Conservation (phyloP, 2,888 invertebrate genomes). For the Mimumesa dahlbomi region DNA sequence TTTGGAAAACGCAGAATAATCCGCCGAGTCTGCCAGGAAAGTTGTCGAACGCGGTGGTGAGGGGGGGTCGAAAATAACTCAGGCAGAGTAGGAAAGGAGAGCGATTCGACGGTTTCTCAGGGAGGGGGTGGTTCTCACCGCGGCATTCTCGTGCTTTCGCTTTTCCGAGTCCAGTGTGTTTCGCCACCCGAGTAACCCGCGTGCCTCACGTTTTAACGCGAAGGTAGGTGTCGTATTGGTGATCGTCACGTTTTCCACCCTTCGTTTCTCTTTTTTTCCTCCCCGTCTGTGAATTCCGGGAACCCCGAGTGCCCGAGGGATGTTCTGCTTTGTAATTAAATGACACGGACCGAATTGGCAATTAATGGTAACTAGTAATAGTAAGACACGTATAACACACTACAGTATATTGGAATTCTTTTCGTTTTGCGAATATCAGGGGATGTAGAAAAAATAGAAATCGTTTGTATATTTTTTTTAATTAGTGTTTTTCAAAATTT, state of each 20-base stretch:
- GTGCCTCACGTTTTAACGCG: slow-evolving; percentile 61
- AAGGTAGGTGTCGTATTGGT: slow-evolving; percentile 61
- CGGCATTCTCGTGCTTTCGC: slow-evolving; percentile 68
- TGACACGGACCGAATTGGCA: too few species aligned
- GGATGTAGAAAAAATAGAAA: too few species aligned
- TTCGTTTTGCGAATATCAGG: too few species aligned
- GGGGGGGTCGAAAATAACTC: slow-evolving; percentile 64
- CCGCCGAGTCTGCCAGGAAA: slow-evolving; percentile 57
- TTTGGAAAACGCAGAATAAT: slow-evolving; percentile 44
- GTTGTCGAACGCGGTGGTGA: slow-evolving; percentile 30
- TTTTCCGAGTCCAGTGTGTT: slow-evolving; percentile 74
- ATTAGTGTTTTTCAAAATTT: too few species aligned
- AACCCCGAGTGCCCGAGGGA: too few species aligned
- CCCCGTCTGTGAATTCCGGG: too few species aligned
- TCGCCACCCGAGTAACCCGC: slow-evolving; percentile 69
- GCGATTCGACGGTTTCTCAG: slow-evolving; percentile 44
- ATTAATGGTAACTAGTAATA: too few species aligned
- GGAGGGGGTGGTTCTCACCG: slow-evolving; percentile 53
- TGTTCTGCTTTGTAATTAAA: too few species aligned
- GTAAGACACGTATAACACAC: too few species aligned
- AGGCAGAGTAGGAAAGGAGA: slow-evolving; percentile 49
- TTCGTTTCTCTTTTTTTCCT: too few species aligned
- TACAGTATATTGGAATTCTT: too few species aligned
- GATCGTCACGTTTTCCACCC: slow-evolving; percentile 8
- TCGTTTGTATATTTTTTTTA: too few species aligned